These are phyloP conservation scores for Xestia c-nigrum DNA, from an alignment of 2,888 invertebrate genomes.

Conservation along the genomic window DNA sequence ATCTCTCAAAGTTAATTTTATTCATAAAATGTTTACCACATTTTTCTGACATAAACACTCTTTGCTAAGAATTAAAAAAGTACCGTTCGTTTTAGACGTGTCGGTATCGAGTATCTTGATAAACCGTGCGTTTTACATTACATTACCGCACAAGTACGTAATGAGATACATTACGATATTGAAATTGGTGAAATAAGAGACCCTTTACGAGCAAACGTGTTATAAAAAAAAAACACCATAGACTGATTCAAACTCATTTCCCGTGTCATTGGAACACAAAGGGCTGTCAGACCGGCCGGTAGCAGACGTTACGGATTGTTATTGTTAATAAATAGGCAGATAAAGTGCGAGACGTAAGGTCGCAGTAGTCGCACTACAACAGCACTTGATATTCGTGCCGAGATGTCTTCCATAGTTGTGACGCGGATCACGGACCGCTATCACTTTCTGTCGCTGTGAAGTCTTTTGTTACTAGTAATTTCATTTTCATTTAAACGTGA, in stretches of 20 bases:
- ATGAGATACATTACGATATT: no score
- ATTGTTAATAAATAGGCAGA: conserved; percentile 58
- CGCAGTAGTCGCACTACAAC: conserved; percentile 44
- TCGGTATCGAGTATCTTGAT: no score
- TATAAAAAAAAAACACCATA: conserved; percentile 66
- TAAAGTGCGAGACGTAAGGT: conserved; percentile 51
- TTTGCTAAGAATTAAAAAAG: no score
- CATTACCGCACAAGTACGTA: no score
- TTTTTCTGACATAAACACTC: no score
- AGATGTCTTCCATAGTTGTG: conserved; percentile 71
- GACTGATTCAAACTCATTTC: conserved; percentile 20
- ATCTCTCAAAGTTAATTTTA: no score
- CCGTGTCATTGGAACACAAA: conserved; percentile 39
- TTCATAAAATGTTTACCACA: no score
- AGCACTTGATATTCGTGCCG: conserved; percentile 79
- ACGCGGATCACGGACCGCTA: conserved; percentile 82
- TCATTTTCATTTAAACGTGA: conserved; percentile 81
- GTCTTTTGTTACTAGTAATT: conserved; percentile 79
- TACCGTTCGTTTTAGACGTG: no score
- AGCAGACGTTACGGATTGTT: conserved; percentile 43
- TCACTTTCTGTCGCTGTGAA: conserved; percentile 84
- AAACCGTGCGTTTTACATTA: no score
- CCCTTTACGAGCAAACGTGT: no score
- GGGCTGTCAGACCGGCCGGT: conserved; percentile 33
- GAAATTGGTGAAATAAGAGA: no score